phyloP scores from a whole-genome alignment of 2,888 invertebrate genomes.

The Stenurella melanura region DNA sequence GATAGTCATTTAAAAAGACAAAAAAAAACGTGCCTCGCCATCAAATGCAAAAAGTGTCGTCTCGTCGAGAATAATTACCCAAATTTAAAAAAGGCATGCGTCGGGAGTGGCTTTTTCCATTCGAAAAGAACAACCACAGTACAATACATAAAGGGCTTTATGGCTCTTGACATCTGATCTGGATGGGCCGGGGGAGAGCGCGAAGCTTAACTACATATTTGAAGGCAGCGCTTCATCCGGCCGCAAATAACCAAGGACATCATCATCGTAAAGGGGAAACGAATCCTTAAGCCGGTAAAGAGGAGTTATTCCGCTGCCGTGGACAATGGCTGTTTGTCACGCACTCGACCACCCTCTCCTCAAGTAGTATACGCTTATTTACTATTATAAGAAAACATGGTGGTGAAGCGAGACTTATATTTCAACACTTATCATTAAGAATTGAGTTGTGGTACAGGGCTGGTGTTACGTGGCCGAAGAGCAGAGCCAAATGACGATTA shows the following conservation, averaged over 20 bases:
- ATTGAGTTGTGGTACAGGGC: background rate
- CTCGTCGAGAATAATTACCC: constrained; percentile 60
- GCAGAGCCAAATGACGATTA: too few relatives aligned
- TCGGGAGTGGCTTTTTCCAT: constrained; percentile 50
- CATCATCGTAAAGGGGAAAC: constrained; percentile 44
- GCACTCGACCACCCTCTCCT: constrained; percentile 55
- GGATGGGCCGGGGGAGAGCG: constrained; percentile 38
- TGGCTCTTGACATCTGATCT: constrained; percentile 45
- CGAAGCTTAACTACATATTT: constrained; percentile 39
- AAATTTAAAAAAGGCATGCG: constrained; percentile 62
- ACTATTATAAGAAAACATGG: constrained; percentile 48
- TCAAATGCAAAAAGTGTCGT: constrained; percentile 52
- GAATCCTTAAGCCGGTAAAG: constrained; percentile 47
- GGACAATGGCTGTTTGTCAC: constrained; percentile 62
- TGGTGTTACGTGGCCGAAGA: too few relatives aligned
- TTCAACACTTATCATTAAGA: constrained; percentile 7
- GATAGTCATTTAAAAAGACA: constrained; percentile 50
- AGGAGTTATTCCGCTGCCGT: constrained; percentile 44
- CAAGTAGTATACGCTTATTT: constrained; percentile 55
- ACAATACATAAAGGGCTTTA: constrained; percentile 40
- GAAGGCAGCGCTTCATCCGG: constrained; percentile 42
- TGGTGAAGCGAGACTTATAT: constrained; percentile 1
- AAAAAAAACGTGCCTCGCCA: constrained; percentile 48
- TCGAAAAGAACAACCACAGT: constrained; percentile 46
- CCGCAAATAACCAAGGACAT: constrained; percentile 48